phyloP scores from a whole-genome alignment of 2,888 invertebrate species.

The Magallana nippona region DNA sequence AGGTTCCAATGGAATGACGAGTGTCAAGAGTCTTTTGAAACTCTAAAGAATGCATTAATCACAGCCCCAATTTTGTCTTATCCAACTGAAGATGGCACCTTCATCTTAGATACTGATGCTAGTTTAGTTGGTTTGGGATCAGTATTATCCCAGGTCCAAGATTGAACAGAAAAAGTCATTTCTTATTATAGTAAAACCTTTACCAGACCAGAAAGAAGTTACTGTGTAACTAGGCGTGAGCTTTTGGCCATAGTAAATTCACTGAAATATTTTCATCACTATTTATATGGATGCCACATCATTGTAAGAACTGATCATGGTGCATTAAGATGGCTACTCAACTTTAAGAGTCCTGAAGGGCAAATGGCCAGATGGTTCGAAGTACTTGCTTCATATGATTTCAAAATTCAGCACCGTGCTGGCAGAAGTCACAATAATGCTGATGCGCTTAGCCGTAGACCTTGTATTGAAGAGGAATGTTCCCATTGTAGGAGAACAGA shows the following conservation, averaged over 20 bases:
- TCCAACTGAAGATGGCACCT: slow-evolving; percentile 38
- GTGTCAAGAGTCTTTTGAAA: slow-evolving; percentile 50
- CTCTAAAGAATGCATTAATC: slow-evolving; percentile 44
- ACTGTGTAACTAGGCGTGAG: slow-evolving; percentile 52
- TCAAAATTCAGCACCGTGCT: slow-evolving; percentile 30
- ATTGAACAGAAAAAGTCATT: slow-evolving; percentile 46
- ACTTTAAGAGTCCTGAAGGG: slow-evolving; percentile 1
- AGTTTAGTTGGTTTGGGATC: slow-evolving; percentile 39
- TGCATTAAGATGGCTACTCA: slow-evolving; percentile 8
- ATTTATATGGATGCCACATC: slow-evolving; percentile 38
- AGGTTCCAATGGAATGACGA: slow-evolving; percentile 48
- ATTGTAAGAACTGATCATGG: slow-evolving; percentile 22
- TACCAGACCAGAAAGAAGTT: slow-evolving; percentile 46
- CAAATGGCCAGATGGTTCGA: slow-evolving; percentile 33
- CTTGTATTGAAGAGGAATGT: background rate
- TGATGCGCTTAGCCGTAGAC: background rate
- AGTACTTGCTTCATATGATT: slow-evolving; percentile 35
- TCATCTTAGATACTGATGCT: slow-evolving; percentile 51
- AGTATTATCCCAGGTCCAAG: slow-evolving; percentile 51
- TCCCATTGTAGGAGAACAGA: background rate
- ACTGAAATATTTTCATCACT: slow-evolving; percentile 51
- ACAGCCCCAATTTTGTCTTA: slow-evolving; percentile 51
- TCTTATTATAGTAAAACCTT: slow-evolving; percentile 48
- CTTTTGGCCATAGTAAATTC: slow-evolving; percentile 49
- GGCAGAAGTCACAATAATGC: slow-evolving; percentile 7